Percentiles rank a stretch among this genome's conserved stretches.
Conservation (phyloP, 2,113 vertebrate species). For the Okapia johnstoni region DNA sequence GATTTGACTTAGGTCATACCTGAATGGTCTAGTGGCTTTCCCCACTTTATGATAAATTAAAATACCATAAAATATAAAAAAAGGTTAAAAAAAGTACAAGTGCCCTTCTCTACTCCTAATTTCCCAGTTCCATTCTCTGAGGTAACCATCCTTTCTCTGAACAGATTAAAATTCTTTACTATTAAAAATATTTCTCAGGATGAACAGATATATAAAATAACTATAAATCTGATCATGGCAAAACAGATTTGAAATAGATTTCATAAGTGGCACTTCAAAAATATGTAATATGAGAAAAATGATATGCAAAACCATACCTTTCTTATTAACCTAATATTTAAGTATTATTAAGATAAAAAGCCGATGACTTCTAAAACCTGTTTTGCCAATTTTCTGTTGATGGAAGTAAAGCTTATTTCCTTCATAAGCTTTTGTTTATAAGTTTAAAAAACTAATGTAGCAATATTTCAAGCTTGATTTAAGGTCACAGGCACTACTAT, state of each 20-base stretch:
- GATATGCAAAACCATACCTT: background rate
- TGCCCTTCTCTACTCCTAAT: background rate
- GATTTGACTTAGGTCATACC: background rate
- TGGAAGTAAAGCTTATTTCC: background rate
- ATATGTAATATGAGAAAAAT: background rate
- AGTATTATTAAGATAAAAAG: background rate
- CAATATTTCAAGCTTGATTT: constrained; percentile 14
- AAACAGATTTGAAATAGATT: background rate
- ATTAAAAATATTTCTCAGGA: constrained; percentile 17
- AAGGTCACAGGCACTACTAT: background rate
- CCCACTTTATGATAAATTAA: background rate
- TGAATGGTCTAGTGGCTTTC: background rate
- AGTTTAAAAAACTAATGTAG: background rate
- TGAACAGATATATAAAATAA: background rate
- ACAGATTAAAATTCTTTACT: background rate
- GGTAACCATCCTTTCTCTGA: background rate
- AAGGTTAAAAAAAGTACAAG: background rate
- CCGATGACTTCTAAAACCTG: background rate
- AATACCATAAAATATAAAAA: background rate
- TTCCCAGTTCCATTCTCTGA: background rate
- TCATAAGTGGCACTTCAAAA: constrained; percentile 18
- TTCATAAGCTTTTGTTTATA: background rate
- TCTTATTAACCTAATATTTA: background rate
- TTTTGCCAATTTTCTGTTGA: background rate
- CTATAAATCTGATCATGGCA: background rate